Evolutionary conservation across 1,140 invertebrate genomes (phyloP).

Genomic region (Nephotettix cincticeps): DNA sequence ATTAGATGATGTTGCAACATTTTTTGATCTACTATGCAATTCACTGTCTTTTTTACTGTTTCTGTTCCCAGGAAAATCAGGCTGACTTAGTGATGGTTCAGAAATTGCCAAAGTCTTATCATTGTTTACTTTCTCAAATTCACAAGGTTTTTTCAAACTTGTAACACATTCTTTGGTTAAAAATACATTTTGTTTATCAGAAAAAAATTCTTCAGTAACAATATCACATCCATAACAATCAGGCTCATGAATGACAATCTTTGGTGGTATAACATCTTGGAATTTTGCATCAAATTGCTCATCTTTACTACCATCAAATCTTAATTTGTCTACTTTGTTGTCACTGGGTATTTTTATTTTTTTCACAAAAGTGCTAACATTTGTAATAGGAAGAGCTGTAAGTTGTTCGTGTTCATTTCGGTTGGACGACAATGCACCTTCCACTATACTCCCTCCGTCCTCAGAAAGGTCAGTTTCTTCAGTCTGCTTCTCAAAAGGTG

Average conservation of each 20-base stretch:
- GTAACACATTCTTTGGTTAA: background rate
- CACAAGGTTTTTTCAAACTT: background rate
- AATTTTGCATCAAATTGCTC: background rate
- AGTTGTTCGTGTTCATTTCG: too few relatives aligned
- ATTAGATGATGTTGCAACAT: background rate
- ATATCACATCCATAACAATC: constrained; percentile 12
- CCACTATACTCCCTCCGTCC: background rate
- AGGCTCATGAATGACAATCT: constrained; percentile 8
- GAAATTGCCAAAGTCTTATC: background rate
- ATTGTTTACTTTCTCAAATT: background rate
- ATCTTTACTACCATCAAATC: background rate
- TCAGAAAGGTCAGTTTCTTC: constrained; percentile 3
- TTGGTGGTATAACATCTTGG: background rate
- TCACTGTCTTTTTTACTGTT: background rate
- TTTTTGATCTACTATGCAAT: background rate
- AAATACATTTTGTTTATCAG: background rate
- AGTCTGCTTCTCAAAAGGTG: background rate
- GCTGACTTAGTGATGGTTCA: background rate
- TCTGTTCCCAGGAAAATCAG: background rate
- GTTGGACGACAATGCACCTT: background rate
- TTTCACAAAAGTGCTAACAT: constrained; percentile 17
- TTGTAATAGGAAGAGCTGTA: background rate
- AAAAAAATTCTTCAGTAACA: constrained; percentile 2
- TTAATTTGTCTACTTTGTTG: background rate
- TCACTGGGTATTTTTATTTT: background rate